A percentile compares a stretch with the other conserved stretches of the same genome.
phyloP scores from a whole-genome alignment of 2,888 invertebrate genomes.

The Amphipoea lucens region DNA sequence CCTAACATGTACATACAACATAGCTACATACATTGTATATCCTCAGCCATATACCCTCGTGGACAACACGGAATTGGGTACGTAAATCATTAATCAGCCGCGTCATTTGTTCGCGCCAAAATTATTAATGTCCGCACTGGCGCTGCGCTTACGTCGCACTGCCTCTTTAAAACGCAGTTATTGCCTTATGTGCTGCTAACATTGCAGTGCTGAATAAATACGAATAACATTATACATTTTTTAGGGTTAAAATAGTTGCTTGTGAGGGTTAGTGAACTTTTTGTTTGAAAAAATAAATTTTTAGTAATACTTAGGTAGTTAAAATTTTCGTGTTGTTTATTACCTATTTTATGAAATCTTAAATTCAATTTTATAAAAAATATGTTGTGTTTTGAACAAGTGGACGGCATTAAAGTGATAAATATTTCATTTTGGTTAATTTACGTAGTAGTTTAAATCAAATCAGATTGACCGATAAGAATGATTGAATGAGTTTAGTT shows the following conservation, averaged over 20 bases:
- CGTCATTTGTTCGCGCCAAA: conserved; percentile 89
- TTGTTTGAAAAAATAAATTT: neutral
- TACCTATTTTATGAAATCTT: neutral
- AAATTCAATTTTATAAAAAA: conserved; percentile 3
- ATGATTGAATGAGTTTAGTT: conserved; percentile 18
- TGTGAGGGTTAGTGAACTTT: conserved; percentile 18
- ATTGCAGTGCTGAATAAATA: conserved; percentile 56
- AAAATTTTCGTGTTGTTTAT: neutral
- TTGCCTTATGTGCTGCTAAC: conserved; percentile 69
- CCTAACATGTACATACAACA: conserved; percentile 38
- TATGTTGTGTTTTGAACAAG: neutral
- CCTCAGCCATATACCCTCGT: conserved; percentile 67
- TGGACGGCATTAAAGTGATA: neutral
- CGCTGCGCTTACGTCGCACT: conserved; percentile 76
- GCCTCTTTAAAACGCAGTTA: conserved; percentile 85
- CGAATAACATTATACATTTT: conserved; percentile 47
- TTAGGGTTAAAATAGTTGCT: conserved; percentile 21
- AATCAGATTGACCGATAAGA: conserved; percentile 53
- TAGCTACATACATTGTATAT: conserved; percentile 56
- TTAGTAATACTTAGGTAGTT: neutral
- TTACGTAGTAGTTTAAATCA: conserved; percentile 26
- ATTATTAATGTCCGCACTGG: conserved; percentile 85
- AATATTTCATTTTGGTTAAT: conserved; percentile 4
- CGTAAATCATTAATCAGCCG: conserved; percentile 89
- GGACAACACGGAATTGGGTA: conserved; percentile 84